phyloP scores from a whole-genome alignment of 1,140 invertebrate species.

The Monomorium pharaonis region DNA sequence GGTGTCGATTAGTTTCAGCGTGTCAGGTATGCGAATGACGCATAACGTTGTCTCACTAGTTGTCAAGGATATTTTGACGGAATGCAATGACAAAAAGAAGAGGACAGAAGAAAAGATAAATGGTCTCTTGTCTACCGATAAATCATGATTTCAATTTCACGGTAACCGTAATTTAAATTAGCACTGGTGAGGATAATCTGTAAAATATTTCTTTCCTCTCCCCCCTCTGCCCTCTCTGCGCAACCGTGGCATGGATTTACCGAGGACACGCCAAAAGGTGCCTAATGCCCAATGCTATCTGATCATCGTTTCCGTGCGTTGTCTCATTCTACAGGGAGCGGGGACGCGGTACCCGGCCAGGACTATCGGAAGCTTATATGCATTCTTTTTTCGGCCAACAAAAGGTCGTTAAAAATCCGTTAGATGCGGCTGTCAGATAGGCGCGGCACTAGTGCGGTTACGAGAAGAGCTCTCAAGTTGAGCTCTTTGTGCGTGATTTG shows the following conservation, averaged over 20 bases:
- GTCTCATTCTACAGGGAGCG: constrained; percentile 62
- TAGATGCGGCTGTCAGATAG: constrained; percentile 83
- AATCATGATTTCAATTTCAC: constrained; percentile 36
- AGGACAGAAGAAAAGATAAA: not conserved
- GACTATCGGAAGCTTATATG: constrained; percentile 72
- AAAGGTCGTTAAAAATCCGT: constrained; percentile 85
- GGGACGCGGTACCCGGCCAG: constrained; percentile 54
- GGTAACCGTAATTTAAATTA: constrained; percentile 29
- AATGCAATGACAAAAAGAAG: not conserved
- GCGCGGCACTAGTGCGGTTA: constrained; percentile 74
- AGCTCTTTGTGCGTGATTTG: constrained; percentile 84
- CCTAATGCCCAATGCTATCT: constrained; percentile 60
- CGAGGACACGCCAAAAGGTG: constrained; percentile 59
- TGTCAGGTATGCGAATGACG: not conserved
- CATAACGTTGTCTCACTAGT: not conserved
- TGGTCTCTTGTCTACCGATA: not conserved
- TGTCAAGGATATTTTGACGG: constrained; percentile 19
- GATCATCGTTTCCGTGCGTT: constrained; percentile 70
- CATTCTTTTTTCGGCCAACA: constrained; percentile 80
- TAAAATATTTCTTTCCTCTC: constrained; percentile 11
- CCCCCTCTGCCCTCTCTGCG: not conserved
- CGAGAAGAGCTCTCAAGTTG: constrained; percentile 76
- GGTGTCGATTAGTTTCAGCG: not conserved
- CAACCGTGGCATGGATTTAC: constrained; percentile 56
- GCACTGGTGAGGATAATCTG: not conserved